Conservation (phyloP, 2,113 vertebrate genomes). For the Apistogramma diplotaenia region DNA sequence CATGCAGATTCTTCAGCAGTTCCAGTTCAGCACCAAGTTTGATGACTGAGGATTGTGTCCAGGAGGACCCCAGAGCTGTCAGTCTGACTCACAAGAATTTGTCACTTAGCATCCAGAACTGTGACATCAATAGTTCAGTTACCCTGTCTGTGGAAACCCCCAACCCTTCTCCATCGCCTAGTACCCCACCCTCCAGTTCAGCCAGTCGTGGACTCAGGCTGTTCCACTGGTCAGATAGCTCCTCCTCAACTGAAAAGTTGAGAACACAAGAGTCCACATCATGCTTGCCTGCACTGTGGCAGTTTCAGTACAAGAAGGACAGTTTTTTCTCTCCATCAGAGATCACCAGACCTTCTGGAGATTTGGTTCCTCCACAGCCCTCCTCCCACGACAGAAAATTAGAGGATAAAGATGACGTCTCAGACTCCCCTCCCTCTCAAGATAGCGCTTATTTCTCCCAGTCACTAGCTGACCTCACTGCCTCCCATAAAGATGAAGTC, state of each 20-base stretch:
- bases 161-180: slow-evolving; percentile 24
- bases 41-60: not conserved
- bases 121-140: slow-evolving; percentile 6
- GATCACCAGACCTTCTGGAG: not conserved
- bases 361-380: not conserved
- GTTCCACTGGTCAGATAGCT: slow-evolving; percentile 76
- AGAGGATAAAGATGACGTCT: not conserved
- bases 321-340: slow-evolving; percentile 5
- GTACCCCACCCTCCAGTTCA: not conserved
- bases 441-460: slow-evolving; percentile 79
- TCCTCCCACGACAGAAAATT: not conserved
- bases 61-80: not conserved
- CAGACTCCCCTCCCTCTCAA: slow-evolving; percentile 53
- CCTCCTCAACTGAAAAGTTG: not conserved
- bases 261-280: slow-evolving; percentile 18
- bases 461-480: slow-evolving; percentile 31
- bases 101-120: not conserved
- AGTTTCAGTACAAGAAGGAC: slow-evolving; percentile 72
- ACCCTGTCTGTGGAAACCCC: slow-evolving; percentile 26
- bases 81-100: not conserved
- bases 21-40: not conserved
- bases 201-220: slow-evolving; percentile 59
- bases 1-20: slow-evolving; percentile 83
- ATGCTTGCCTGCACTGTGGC: slow-evolving; percentile 62
- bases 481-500: slow-evolving; percentile 14